Conservation (phyloP, 2,797 vertebrate species). For the Poecile montanus region DNA sequence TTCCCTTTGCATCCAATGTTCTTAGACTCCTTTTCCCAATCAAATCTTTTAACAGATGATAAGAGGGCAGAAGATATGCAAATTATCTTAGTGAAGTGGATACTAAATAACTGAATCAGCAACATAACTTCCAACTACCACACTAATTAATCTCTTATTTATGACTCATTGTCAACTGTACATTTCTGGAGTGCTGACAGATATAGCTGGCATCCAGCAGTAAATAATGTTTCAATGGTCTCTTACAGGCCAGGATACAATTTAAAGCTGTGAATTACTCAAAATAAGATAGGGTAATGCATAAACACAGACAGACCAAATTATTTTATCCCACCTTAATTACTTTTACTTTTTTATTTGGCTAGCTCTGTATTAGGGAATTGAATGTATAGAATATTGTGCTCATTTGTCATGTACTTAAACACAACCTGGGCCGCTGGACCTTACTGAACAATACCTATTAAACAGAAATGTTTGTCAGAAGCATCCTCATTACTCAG, state of each 20-base stretch:
- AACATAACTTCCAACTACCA: constrained; percentile 11
- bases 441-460: not conserved
- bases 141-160: constrained; percentile 55
- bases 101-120: constrained; percentile 58
- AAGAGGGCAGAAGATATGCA: constrained; percentile 41
- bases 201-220: constrained; percentile 17
- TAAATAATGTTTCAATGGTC: constrained; percentile 37
- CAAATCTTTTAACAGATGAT: constrained; percentile 16
- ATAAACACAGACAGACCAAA: constrained; percentile 12
- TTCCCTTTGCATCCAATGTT: not conserved
- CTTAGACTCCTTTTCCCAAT: not conserved
- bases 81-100: constrained; percentile 44
- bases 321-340: constrained; percentile 8
- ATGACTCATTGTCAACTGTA: constrained; percentile 49
- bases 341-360: constrained; percentile 10
- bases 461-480: not conserved
- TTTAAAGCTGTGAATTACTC: constrained; percentile 21
- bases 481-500: not conserved
- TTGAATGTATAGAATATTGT: not conserved
- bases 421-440: not conserved
- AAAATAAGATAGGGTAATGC: not conserved
- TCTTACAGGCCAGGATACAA: not conserved
- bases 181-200: constrained; percentile 33
- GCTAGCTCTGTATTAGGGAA: not conserved
- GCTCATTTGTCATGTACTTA: not conserved